Evolutionary conservation across 2,888 invertebrate genomes (phyloP).

Genomic region (Dynastes grantii): DNA sequence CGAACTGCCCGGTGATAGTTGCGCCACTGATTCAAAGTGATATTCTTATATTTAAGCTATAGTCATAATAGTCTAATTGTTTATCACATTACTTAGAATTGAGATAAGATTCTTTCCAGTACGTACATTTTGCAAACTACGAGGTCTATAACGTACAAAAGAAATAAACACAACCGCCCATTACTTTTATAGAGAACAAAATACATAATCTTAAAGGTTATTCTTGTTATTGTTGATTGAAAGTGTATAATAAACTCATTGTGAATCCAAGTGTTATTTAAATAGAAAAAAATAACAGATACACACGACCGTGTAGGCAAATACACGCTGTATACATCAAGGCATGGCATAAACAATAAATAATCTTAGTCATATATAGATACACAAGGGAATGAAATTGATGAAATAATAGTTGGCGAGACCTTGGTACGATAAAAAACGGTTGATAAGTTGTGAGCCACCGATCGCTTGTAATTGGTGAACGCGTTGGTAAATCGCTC

Average conservation of each 20-base stretch:
- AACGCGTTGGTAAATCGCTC: slow-evolving; percentile 2
- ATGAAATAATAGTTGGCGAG: slow-evolving; percentile 48
- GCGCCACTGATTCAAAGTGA: too few species aligned
- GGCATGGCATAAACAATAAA: slow-evolving; percentile 23
- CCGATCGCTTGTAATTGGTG: slow-evolving; percentile 22
- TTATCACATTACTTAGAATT: not conserved
- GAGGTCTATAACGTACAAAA: not conserved
- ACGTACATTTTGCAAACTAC: not conserved
- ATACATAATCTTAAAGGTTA: slow-evolving; percentile 25
- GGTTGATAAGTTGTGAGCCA: slow-evolving; percentile 21
- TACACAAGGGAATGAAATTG: slow-evolving; percentile 30
- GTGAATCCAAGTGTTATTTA: not conserved
- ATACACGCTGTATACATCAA: slow-evolving; percentile 14
- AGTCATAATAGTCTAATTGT: too few species aligned
- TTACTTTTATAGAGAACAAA: not conserved
- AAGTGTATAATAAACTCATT: not conserved
- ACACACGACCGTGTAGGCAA: slow-evolving; percentile 5
- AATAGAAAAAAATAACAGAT: slow-evolving; percentile 12
- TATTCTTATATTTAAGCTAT: too few species aligned
- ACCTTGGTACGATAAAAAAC: slow-evolving; percentile 54
- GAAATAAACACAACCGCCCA: slow-evolving; percentile 5
- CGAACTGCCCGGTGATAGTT: too few species aligned
- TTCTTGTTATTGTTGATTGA: slow-evolving; percentile 23
- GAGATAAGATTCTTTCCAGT: slow-evolving; percentile 1
- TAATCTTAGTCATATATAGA: slow-evolving; percentile 29